A percentile compares a stretch with the other conserved stretches of the same genome.
phyloP scores from a whole-genome alignment of 1,140 invertebrate genomes.

The Leptinotarsa undecemlineata region DNA sequence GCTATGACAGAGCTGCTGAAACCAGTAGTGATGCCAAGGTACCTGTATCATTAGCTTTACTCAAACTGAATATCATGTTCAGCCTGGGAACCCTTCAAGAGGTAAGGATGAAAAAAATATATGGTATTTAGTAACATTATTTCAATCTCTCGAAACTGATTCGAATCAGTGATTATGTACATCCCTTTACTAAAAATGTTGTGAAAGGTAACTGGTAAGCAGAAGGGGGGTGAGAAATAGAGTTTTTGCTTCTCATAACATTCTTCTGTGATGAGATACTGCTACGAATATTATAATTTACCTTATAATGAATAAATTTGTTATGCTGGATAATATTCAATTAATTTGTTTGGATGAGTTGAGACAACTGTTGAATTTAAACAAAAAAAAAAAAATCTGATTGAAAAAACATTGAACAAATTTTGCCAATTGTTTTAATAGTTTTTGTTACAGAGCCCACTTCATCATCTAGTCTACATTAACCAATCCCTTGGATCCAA shows the following conservation, averaged over 20 bases:
- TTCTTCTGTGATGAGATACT: neutral
- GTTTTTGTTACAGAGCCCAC: conserved; percentile 63
- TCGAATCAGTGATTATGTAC: neutral
- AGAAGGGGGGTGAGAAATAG: neutral
- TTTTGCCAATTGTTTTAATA: conserved; percentile 33
- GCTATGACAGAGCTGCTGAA: conserved; percentile 96
- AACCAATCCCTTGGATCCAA: conserved; percentile 77
- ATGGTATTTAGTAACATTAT: neutral
- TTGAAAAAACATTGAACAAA: neutral
- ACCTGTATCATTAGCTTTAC: conserved; percentile 89
- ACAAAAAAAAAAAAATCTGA: neutral
- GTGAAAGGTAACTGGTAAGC: too few species aligned
- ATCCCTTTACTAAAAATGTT: neutral
- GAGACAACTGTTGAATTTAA: neutral
- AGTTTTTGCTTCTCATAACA: neutral
- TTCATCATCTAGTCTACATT: conserved; percentile 68
- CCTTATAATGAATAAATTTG: conserved; percentile 3
- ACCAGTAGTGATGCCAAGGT: conserved; percentile 92
- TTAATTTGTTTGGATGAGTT: neutral
- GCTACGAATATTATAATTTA: neutral
- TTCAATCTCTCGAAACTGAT: neutral
- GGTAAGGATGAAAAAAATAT: conserved; percentile 55
- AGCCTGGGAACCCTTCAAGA: conserved; percentile 73
- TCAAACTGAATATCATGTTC: conserved; percentile 84
- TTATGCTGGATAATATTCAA: neutral